Conservation (phyloP, 2,888 invertebrate species). For the Acrocera orbiculus region DNA sequence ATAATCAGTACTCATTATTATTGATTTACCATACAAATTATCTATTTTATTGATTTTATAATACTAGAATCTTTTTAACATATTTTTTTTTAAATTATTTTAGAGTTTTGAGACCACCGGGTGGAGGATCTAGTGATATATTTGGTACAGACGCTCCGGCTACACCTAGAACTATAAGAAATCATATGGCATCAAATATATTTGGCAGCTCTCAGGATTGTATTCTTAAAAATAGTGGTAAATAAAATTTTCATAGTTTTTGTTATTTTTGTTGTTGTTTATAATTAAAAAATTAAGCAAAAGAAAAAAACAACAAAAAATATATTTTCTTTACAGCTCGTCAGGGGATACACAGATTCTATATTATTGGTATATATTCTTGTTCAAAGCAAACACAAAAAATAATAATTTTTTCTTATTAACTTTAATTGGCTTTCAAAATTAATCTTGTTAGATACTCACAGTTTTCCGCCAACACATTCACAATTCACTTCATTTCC, state of each 20-base stretch:
- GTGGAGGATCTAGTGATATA: constrained; percentile 43
- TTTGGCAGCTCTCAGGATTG: constrained; percentile 27
- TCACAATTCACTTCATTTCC: no score
- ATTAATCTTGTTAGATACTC: neutral
- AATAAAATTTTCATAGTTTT: constrained; percentile 11
- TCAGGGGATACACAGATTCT: constrained; percentile 34
- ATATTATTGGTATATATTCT: constrained; percentile 29
- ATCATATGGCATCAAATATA: constrained; percentile 32
- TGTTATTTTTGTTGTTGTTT: constrained; percentile 9
- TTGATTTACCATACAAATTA: neutral
- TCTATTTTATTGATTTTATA: neutral
- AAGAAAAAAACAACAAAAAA: constrained; percentile 5
- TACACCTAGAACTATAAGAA: constrained; percentile 28
- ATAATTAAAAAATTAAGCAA: constrained; percentile 4
- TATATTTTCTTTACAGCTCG: constrained; percentile 29
- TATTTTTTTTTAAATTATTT: constrained; percentile 17
- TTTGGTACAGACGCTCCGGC: constrained; percentile 29
- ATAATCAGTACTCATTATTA: neutral
- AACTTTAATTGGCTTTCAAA: neutral
- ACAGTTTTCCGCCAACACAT: no score
- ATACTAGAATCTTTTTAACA: constrained; percentile 1
- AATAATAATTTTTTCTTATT: constrained; percentile 2
- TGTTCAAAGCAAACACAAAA: constrained; percentile 2
- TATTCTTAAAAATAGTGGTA: constrained; percentile 27
- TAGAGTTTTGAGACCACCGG: constrained; percentile 45